Conservation (phyloP, 2,797 vertebrate genomes). For the Chlorospingus flavigularis region DNA sequence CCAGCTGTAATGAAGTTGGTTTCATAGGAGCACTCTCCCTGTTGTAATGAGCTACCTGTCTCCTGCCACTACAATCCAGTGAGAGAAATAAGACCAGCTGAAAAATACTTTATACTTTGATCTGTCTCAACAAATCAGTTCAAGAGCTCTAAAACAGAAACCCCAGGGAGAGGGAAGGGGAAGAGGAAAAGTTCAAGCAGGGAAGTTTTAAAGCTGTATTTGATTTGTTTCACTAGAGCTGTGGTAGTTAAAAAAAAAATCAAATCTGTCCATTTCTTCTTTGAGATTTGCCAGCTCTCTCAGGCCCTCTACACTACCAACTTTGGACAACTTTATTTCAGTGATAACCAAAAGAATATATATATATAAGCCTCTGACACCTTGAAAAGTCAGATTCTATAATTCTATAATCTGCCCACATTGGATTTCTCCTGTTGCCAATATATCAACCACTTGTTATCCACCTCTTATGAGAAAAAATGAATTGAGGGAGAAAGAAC, state of each 20-base stretch:
- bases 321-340: constrained; percentile 22
- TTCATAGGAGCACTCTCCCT: not conserved
- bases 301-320: not conserved
- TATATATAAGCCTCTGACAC: not conserved
- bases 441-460: not conserved
- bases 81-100: constrained; percentile 45
- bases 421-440: not conserved
- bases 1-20: not conserved
- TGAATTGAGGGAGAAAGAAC: not conserved
- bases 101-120: constrained; percentile 54
- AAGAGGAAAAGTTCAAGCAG: not conserved
- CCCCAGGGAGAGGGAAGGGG: not conserved
- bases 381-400: constrained; percentile 12
- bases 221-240: constrained; percentile 46
- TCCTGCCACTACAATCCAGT: constrained; percentile 23
- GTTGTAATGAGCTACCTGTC: constrained; percentile 37
- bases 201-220: constrained; percentile 33
- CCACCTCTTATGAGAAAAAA: not conserved
- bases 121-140: constrained; percentile 64
- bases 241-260: not conserved
- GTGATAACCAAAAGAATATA: not conserved
- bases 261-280: not conserved
- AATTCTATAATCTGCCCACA: not conserved
- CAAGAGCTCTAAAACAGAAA: constrained; percentile 49
- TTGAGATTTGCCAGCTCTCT: not conserved